A percentile compares a stretch with the other conserved stretches of the same genome.
phyloP scores from a whole-genome alignment of 1,140 invertebrate genomes.

The Muscidifurax raptorellus region DNA sequence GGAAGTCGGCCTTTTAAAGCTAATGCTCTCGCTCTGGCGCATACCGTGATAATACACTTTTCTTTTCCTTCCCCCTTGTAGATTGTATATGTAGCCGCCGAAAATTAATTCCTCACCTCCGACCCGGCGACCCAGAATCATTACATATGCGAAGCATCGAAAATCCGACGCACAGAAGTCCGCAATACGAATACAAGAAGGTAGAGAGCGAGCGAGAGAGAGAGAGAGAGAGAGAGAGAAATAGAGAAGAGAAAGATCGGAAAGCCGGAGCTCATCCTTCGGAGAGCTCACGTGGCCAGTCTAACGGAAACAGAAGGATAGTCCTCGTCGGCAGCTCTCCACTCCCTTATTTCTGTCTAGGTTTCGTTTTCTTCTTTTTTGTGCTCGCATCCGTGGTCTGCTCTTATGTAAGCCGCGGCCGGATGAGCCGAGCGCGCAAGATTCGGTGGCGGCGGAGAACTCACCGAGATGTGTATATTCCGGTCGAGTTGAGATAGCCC shows the following conservation, averaged over 20 bases:
- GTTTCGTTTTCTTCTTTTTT: slow-evolving; percentile 8
- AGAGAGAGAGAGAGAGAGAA: neutral
- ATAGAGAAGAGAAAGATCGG: neutral
- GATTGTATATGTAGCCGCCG: too few species aligned
- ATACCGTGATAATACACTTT: slow-evolving; percentile 15
- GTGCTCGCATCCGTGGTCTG: neutral
- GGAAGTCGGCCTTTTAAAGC: slow-evolving; percentile 7
- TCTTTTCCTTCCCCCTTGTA: neutral
- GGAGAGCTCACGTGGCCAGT: neutral
- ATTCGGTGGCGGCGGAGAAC: neutral
- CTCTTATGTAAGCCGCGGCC: slow-evolving; percentile 33
- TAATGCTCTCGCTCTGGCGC: neutral
- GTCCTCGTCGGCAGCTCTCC: neutral
- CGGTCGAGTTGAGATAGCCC: slow-evolving; percentile 68
- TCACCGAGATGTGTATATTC: slow-evolving; percentile 67
- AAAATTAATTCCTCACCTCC: slow-evolving; percentile 11
- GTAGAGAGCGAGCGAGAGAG: neutral
- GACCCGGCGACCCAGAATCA: neutral
- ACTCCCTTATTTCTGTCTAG: slow-evolving; percentile 3
- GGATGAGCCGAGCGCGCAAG: slow-evolving; percentile 9
- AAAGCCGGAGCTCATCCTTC: neutral
- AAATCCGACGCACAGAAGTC: neutral
- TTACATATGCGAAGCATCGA: neutral
- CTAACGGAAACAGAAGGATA: slow-evolving; percentile 9
- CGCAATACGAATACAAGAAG: too few species aligned